Conservation (phyloP, 2,113 vertebrate genomes). For the Delphinapterus leucas region DNA sequence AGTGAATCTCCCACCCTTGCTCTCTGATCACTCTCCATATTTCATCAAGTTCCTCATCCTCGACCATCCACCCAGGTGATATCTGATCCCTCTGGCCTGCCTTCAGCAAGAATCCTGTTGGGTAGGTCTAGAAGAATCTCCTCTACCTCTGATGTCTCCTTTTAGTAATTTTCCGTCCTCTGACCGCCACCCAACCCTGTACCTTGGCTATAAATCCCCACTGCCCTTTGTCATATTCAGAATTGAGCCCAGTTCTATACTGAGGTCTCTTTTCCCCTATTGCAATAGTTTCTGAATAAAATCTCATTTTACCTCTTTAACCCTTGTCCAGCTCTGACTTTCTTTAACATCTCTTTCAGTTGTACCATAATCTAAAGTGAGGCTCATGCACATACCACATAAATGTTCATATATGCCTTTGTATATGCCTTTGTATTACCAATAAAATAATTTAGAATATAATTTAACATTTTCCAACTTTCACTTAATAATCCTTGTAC, state of each 20-base stretch:
- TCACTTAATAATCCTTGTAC: neutral
- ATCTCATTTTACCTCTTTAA: neutral
- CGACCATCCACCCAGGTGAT: too few species aligned
- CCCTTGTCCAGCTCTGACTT: neutral
- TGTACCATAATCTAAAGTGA: neutral
- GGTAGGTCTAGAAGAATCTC: neutral
- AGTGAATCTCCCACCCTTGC: neutral
- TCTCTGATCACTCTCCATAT: neutral
- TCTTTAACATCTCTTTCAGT: neutral
- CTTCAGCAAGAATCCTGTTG: neutral
- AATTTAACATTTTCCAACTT: neutral
- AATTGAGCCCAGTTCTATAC: neutral
- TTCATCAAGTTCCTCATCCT: neutral
- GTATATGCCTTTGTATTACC: neutral
- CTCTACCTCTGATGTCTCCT: neutral
- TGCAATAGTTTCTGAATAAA: neutral
- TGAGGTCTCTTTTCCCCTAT: neutral
- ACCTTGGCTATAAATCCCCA: neutral
- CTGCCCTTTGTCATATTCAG: neutral
- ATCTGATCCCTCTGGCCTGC: neutral
- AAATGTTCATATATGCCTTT: neutral
- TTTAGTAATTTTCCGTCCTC: neutral
- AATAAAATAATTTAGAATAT: neutral
- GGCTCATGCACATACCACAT: neutral
- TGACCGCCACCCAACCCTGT: rapidly evolving